A percentile compares a stretch with the other conserved stretches of the same genome.
Evolutionary conservation across 2,888 invertebrate species (phyloP).

Genomic region (Drosophila maculinotata): DNA sequence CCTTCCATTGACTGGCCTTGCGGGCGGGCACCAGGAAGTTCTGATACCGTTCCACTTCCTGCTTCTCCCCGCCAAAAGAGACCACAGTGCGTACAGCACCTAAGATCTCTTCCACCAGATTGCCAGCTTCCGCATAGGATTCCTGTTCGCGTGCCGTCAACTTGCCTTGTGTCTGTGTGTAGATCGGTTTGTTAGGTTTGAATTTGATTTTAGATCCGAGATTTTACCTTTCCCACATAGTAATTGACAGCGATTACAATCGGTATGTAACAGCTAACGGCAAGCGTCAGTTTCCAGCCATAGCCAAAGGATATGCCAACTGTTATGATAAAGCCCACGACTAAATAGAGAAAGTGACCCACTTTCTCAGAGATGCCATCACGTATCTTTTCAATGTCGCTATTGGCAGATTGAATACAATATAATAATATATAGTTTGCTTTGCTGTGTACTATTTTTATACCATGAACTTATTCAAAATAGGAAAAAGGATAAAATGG

Average conservation of each 20-base stretch:
- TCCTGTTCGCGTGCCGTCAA: slow-evolving; percentile 88
- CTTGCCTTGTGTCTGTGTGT: slow-evolving; percentile 88
- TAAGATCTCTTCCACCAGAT: slow-evolving; percentile 91
- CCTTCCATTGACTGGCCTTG: slow-evolving; percentile 88
- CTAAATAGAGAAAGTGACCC: slow-evolving; percentile 89
- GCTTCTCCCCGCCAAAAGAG: slow-evolving; percentile 91
- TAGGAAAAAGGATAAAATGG: no score
- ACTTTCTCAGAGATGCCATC: slow-evolving; percentile 95
- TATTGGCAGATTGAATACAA: slow-evolving; percentile 75
- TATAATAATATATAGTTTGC: not conserved
- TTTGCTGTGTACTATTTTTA: no score
- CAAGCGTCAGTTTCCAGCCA: slow-evolving; percentile 94
- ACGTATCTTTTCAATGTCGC: slow-evolving; percentile 92
- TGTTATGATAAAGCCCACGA: slow-evolving; percentile 86
- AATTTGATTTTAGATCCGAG: not conserved
- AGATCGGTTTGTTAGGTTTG: not conserved
- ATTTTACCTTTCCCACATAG: slow-evolving; percentile 89
- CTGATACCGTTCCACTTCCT: slow-evolving; percentile 89
- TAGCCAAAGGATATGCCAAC: slow-evolving; percentile 90
- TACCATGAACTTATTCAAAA: no score
- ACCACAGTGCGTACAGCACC: slow-evolving; percentile 91
- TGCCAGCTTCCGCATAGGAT: slow-evolving; percentile 91
- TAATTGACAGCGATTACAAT: slow-evolving; percentile 91
- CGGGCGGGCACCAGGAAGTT: slow-evolving; percentile 88
- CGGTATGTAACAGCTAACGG: slow-evolving; percentile 92